Evolutionary conservation across 2,797 vertebrate genomes (phyloP).

Genomic region (Micromesistius poutassou): DNA sequence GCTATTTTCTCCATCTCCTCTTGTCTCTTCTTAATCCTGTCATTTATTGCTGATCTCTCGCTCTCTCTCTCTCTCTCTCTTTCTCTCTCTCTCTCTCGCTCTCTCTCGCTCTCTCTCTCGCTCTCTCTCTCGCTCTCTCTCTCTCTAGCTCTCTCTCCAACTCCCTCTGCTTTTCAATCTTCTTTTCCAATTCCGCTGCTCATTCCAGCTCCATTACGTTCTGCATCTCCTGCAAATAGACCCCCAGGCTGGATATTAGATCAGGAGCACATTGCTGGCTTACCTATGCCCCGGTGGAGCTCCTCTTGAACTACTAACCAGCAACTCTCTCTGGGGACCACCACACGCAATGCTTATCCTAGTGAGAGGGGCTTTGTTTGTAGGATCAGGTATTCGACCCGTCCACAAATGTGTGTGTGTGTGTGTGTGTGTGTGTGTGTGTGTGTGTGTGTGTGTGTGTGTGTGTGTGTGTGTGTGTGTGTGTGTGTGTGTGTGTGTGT

Average conservation of each 20-base stretch:
- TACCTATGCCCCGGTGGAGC: conserved; percentile 37
- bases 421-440: neutral
- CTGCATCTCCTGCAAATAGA: conserved; percentile 43
- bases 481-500: conserved; percentile 14
- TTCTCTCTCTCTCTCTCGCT: conserved; percentile 11
- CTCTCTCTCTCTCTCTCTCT: neutral
- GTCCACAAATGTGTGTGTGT: neutral
- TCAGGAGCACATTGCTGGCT: conserved; percentile 41
- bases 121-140: neutral
- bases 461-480: conserved; percentile 15
- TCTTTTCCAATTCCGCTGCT: conserved; percentile 18
- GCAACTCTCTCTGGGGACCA: neutral
- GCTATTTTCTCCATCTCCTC: conserved; percentile 6
- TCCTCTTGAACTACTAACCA: conserved; percentile 33
- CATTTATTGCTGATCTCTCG: neutral
- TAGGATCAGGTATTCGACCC: neutral
- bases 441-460: conserved; percentile 14
- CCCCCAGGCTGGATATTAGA: conserved; percentile 49
- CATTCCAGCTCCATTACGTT: conserved; percentile 49
- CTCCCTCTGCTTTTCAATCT: conserved; percentile 18
- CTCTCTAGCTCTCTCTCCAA: neutral
- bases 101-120: neutral
- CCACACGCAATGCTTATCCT: neutral
- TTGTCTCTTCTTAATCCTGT: conserved; percentile 7
- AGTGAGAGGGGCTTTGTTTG: neutral